Evolutionary conservation across 2,113 vertebrate species (phyloP).

Genomic region (Catharus bicknelli): DNA sequence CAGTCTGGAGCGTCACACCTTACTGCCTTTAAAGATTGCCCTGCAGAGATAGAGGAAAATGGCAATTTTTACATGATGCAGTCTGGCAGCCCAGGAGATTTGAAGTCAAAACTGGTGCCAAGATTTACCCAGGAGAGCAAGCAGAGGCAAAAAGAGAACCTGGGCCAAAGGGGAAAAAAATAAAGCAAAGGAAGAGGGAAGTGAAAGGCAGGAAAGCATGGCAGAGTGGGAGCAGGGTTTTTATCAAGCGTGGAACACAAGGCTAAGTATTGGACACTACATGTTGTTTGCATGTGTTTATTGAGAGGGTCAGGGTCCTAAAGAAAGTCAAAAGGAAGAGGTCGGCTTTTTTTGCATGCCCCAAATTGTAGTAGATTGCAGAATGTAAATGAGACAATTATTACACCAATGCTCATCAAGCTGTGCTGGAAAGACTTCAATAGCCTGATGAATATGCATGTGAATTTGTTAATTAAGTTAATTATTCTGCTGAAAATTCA

Average conservation of each 20-base stretch:
- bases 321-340: conserved; percentile 80
- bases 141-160: conserved; percentile 80
- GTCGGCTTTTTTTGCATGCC: conserved; percentile 75
- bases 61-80: conserved; percentile 91
- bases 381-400: conserved; percentile 99
- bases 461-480: conserved; percentile 99
- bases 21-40: conserved; percentile 99
- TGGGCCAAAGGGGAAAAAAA: conserved; percentile 71
- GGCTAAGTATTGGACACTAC: conserved; percentile 54
- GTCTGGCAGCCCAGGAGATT: conserved; percentile 97
- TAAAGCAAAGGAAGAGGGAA: conserved; percentile 16
- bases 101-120: conserved; percentile 97
- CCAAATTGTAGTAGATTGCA: conserved; percentile 98
- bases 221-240: conserved; percentile 36
- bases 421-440: conserved; percentile 99
- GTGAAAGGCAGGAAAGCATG: background rate
- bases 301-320: conserved; percentile 64
- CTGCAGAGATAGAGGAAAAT: conserved; percentile 95
- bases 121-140: conserved; percentile 96
- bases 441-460: conserved; percentile 99
- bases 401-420: conserved; percentile 99
- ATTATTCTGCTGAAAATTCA: conserved; percentile 99
- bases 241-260: conserved; percentile 7
- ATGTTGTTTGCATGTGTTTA: conserved; percentile 34
- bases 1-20: conserved; percentile 99